These are phyloP conservation scores for Ophthalmolycus amberensis DNA, from an alignment of 2,113 vertebrate genomes.

Conservation along the genomic window DNA sequence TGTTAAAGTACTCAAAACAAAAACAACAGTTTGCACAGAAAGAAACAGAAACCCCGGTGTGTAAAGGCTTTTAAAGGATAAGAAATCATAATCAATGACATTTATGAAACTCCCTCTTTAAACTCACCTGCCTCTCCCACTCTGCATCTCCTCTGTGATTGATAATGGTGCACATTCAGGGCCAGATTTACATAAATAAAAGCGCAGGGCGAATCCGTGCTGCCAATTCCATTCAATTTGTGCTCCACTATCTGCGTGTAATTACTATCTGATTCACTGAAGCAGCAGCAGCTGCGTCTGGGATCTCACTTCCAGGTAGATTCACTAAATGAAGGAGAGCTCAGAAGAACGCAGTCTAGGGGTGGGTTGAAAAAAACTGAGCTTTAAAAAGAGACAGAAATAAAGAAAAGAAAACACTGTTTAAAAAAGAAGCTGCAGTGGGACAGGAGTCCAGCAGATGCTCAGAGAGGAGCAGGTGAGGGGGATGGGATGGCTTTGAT, in stretches of 20 bases:
- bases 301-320: slow-evolving; percentile 31
- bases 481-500: not conserved
- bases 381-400: not conserved
- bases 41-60: too few relatives aligned
- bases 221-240: slow-evolving; percentile 59
- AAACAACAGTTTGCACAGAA: too few relatives aligned
- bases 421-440: not conserved
- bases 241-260: slow-evolving; percentile 51
- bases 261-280: slow-evolving; percentile 63
- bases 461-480: slow-evolving; percentile 2
- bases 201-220: slow-evolving; percentile 33
- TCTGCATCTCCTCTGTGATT: slow-evolving; percentile 7
- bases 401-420: not conserved
- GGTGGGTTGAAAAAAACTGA: not conserved
- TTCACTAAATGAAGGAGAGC: slow-evolving; percentile 34
- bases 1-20: not conserved
- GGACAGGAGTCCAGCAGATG: not conserved
- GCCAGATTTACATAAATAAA: slow-evolving; percentile 44
- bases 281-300: slow-evolving; percentile 32
- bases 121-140: slow-evolving; percentile 10
- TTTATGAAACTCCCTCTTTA: not conserved
- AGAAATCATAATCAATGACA: not conserved
- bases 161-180: slow-evolving; percentile 31
- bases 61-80: not conserved
- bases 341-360: slow-evolving; percentile 1